phyloP scores from a whole-genome alignment of 2,113 vertebrate genomes.

The Mustela nigripes region DNA sequence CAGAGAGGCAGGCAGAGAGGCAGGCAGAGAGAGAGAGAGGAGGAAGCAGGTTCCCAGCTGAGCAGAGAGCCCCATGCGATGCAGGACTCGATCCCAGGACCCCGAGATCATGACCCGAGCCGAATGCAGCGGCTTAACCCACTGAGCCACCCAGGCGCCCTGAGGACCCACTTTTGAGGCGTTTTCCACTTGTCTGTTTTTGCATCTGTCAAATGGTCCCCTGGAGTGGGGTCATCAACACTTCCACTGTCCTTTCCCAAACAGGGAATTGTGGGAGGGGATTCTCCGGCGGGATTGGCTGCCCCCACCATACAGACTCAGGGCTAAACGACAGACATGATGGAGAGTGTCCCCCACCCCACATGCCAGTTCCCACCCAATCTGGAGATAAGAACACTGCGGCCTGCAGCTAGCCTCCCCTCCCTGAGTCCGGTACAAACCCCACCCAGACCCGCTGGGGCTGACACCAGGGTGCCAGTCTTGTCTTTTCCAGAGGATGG shows the following conservation, averaged over 20 bases:
- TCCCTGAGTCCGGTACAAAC: neutral
- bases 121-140: too few relatives aligned
- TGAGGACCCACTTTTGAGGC: neutral
- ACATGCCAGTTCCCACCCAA: neutral
- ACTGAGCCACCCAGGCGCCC: too few relatives aligned
- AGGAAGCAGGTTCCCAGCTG: too few relatives aligned
- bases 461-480: neutral
- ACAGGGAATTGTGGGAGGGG: neutral
- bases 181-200: neutral
- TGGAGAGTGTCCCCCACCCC: too few relatives aligned
- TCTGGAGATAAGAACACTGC: neutral
- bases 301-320: neutral
- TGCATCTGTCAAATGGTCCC: neutral
- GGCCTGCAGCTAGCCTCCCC: neutral
- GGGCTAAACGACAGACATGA: too few relatives aligned
- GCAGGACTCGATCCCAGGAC: too few relatives aligned
- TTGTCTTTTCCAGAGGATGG: neutral
- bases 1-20: too few relatives aligned
- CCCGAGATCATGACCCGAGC: too few relatives aligned
- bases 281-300: neutral
- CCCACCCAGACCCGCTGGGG: accelerated
- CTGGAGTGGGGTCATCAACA: neutral
- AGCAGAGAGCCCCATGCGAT: too few relatives aligned
- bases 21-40: too few relatives aligned
- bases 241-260: neutral